Conservation (phyloP, 2,888 invertebrate species). For the Acheta domesticus region DNA sequence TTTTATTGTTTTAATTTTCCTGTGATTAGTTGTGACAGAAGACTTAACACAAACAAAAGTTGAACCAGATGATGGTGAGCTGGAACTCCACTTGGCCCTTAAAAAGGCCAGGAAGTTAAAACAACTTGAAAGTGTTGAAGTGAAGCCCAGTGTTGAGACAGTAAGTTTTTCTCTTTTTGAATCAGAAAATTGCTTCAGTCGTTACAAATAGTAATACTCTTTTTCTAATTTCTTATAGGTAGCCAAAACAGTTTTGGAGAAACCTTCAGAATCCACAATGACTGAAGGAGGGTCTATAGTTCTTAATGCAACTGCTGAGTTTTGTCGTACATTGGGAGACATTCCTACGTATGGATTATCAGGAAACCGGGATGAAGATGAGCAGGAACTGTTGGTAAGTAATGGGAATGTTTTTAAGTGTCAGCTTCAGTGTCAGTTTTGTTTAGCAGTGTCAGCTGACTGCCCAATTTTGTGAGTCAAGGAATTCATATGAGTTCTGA, state of each 20-base stretch:
- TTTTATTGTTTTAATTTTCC: not conserved
- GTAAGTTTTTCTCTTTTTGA: constrained; percentile 32
- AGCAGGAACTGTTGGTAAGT: constrained; percentile 61
- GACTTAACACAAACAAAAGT: constrained; percentile 54
- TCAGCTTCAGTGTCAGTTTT: too few relatives aligned
- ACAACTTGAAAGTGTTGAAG: constrained; percentile 50
- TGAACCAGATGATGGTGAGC: constrained; percentile 68
- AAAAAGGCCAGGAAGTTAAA: constrained; percentile 69
- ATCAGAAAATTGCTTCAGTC: not conserved
- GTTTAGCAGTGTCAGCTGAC: too few relatives aligned
- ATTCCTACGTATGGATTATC: constrained; percentile 92
- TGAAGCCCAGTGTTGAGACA: constrained; percentile 38
- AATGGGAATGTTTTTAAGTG: too few relatives aligned
- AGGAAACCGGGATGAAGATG: constrained; percentile 82
- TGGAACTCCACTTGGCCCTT: constrained; percentile 63
- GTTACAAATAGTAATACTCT: not conserved
- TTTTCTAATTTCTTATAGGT: constrained; percentile 40
- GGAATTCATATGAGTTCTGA: too few relatives aligned
- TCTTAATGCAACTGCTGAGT: constrained; percentile 92
- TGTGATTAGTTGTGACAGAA: not conserved
- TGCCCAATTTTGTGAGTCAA: too few relatives aligned
- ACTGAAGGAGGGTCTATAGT: constrained; percentile 60
- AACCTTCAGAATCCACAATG: constrained; percentile 20
- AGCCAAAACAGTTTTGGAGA: constrained; percentile 42
- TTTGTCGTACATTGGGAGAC: constrained; percentile 92